Evolutionary conservation across 1,140 invertebrate species (phyloP), one percentile per base, ranked within the genome.

Genomic region (Zaprionus taronus): DNA sequence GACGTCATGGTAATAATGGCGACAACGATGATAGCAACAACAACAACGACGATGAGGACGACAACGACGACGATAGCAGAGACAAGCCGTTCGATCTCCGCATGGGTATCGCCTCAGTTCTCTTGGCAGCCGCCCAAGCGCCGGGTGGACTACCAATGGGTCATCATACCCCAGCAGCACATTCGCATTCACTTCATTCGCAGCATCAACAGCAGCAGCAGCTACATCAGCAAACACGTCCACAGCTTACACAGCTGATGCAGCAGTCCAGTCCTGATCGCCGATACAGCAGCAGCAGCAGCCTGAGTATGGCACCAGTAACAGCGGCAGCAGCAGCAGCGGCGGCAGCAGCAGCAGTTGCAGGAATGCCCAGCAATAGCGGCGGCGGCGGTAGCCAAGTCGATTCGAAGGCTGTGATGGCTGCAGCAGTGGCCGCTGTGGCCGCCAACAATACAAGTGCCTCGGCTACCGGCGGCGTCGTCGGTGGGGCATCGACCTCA

Each of bases 51-150:
- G 65, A 63, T 34, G 75, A 81, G 17, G 66, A 66, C 4, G 76
- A 81, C 15, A 55, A 77, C 7, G 60, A 63, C 20, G 65, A 61
- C 15, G 58, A 80, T 17, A 38, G 49, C 36, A 51, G 74, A 49
- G 78, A 83, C 5, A 80, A 91, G 53, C 92, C 92, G 15, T 93
- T 81, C 58, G 92, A 93, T 77, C 72, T 93, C 56, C 80, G 92
- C 38, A 78, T 82, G 41, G 83, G 66, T 22, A 20, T 84, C 60
- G 76, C 85, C 70, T 81, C 81, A 65, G 72, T 67, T 7, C n/a
- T 89, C 26, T 53, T 80, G 2, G 87, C 83, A 34, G 83, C 75
- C 6, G 79, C 77, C 53, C 79, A 81, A 9, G 66, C 63, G 4
- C 24, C 53, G 12, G 72, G 65, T 38, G 67, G 57, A 17, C 24